Evolutionary conservation across 2,888 invertebrate genomes (phyloP), one percentile per base, ranked within the genome.

Genomic region (Acronicta leporina): DNA sequence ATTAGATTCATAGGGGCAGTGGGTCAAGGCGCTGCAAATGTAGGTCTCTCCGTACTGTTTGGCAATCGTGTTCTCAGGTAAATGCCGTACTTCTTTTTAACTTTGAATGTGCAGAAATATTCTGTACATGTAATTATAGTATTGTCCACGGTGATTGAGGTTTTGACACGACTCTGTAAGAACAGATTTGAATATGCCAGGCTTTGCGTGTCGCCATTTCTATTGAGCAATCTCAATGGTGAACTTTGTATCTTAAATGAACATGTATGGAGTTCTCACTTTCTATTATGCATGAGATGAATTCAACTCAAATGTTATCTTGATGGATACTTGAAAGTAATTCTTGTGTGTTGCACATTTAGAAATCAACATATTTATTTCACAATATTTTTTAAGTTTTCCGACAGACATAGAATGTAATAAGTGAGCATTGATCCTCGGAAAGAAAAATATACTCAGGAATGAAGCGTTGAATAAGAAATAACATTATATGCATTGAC

Each of bases 141-240:
- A 77, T 77, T 78, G 74, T 78, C 67, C 70, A 78, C 80, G 78
- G 74, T 73, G 78, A 80, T 79, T 78, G 76, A 80, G 35, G 65
- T 75, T 79, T 75, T 70, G 78, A 79, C 80, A 80, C 68, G 65
- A 67, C 49, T 20, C 20, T 47, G 65, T 78, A 61, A 56, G 58
- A 73, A 53, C 56, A 27, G 52, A 64, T 73, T 66, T 66, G 58
- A 67, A 68, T 59, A 62, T 63, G 52, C 55, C 69, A 68, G 48
- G 30, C 45, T 57, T 55, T 30, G 65, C 45, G 55, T 68, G 73
- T 68, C 57, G 73, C 58, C 43, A 62, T 69, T 63, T 68, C 60
- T 67, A 57, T 73, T 67, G 68, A 43, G 55, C 59, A 75, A 75
- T 53, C 20, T 69, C 61, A 78, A 78, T 64, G 77, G 38, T 70